Evolutionary conservation across 2,888 invertebrate genomes (phyloP).

Genomic region (Dione juno): DNA sequence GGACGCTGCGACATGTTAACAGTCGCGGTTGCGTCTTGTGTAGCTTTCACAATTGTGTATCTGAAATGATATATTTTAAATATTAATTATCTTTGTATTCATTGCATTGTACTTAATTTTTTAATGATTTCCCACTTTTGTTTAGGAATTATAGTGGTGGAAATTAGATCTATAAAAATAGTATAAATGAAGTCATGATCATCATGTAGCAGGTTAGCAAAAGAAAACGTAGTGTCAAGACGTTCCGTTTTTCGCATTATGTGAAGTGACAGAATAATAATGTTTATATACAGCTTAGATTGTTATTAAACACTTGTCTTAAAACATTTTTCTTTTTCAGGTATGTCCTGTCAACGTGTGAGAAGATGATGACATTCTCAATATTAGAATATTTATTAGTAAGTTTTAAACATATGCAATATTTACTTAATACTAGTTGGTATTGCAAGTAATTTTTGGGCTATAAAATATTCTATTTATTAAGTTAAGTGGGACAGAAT

Average conservation of each 20-base stretch:
- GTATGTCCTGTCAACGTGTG: background rate
- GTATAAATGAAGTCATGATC: no score
- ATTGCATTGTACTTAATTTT: background rate
- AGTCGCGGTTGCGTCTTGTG: slow-evolving; percentile 43
- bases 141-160: background rate
- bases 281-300: background rate
- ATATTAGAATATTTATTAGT: background rate
- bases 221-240: no score
- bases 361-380: background rate
- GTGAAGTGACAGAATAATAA: background rate
- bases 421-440: background rate
- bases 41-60: slow-evolving; percentile 44
- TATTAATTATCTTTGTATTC: slow-evolving; percentile 3
- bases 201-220: no score
- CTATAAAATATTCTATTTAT: background rate
- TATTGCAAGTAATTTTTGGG: background rate
- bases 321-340: slow-evolving; percentile 2
- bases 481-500: background rate
- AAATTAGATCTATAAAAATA: no score
- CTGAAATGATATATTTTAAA: slow-evolving; percentile 39
- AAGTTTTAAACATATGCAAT: background rate
- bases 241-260: no score
- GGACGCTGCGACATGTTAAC: slow-evolving; percentile 71
- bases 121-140: background rate
- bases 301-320: background rate